Evolutionary conservation across 2,113 vertebrate species (phyloP), one percentile per base, ranked within the genome.

Genomic region (Genyomyrus donnyi): DNA sequence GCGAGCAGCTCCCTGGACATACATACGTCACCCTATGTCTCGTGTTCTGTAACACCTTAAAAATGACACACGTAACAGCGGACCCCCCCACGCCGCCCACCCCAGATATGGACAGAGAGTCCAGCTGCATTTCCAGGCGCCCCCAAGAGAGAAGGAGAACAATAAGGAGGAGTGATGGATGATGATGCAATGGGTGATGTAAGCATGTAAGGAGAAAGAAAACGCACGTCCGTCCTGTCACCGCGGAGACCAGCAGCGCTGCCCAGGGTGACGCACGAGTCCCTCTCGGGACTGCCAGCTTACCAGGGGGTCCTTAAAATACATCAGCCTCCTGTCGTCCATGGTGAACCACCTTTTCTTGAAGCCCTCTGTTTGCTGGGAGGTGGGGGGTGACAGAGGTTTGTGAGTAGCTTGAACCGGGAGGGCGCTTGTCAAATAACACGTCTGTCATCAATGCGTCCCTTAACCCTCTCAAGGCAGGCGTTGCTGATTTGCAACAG

Each of bases 271-370:
- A 62, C 35, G 8, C 1, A 45, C 4, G 8, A 31, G 24, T 70
- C 24, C 80, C 80, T 1, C 80, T 42, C 21, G 0, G 21, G 8
- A 45, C 4, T 24, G 24, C 0, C 21, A 11, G n/a, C 95, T 94
- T 96, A 98, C 98, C 97, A 98, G 91, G 0, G 97, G 97, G 83
- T 97, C 96, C 95, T 97, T 98, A 89, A 97, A 97, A 93, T 98
- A 98, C 86, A 97, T 93, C 91, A 98, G 95, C 74, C 94, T 97
- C 91, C 97, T 96, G 91, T 98, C 97, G 89, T 98, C 98, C 95
- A 98, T 93, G 9, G 96, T 96, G 85, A 98, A 98, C 98, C 98
- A 98, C 87, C 97, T 96, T 92, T 95, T 94, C 94, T 96, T 97
- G 92, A 98, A 98, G 90, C 96, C 94, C 90, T 98, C 97, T 77